phyloP scores from a whole-genome alignment of 2,113 vertebrate species.

The Upupa epops region DNA sequence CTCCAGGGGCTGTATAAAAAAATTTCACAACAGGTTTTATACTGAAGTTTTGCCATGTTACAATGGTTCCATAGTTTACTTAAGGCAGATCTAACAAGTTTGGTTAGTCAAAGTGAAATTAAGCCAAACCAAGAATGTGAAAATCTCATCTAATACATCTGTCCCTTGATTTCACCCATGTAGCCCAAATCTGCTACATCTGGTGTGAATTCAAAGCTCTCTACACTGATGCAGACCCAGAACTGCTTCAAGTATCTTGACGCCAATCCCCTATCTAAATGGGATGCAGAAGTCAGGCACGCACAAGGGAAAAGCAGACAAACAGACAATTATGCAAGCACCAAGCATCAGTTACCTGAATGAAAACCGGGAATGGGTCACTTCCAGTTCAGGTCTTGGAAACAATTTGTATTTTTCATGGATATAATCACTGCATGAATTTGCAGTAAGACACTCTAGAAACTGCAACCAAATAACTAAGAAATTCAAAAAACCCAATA shows the following conservation, averaged over 20 bases:
- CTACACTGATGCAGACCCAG: neutral
- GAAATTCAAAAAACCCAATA: neutral
- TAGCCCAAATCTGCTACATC: neutral
- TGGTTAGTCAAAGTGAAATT: neutral
- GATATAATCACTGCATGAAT: neutral
- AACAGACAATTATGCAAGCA: neutral
- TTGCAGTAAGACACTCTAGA: neutral
- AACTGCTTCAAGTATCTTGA: neutral
- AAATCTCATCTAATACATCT: neutral
- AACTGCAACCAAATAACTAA: neutral
- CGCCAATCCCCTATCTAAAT: neutral
- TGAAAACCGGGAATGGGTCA: neutral
- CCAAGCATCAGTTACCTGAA: neutral
- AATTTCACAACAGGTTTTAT: neutral
- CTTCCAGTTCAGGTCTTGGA: neutral
- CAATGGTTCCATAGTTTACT: neutral
- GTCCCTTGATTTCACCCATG: neutral
- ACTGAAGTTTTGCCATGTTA: neutral
- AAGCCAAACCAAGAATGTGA: neutral
- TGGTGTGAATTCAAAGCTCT: neutral
- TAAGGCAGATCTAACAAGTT: neutral
- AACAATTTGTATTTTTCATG: neutral
- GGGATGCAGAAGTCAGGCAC: neutral
- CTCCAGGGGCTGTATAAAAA: neutral
- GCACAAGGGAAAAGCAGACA: neutral